Percentiles rank a stretch among this genome's conserved stretches.
Evolutionary conservation across 1,140 invertebrate species (phyloP).

Genomic region (Drosophila carrolli): DNA sequence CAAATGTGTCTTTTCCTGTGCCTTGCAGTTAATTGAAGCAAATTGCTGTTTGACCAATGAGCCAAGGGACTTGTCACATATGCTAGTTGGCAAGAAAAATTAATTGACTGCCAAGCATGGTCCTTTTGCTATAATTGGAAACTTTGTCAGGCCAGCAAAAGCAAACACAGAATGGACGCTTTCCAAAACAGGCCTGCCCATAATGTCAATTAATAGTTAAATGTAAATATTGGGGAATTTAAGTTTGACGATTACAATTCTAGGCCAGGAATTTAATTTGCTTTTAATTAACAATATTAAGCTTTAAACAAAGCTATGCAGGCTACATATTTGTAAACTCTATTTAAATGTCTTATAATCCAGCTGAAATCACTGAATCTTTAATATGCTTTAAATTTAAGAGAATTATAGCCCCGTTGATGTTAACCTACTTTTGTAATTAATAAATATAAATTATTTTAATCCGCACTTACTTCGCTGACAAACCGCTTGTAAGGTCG

Average conservation of each 20-base stretch:
- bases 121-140: constrained; percentile 46
- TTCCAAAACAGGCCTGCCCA: constrained; percentile 4
- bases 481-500: constrained; percentile 38
- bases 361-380: no score
- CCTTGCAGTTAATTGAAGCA: constrained; percentile 70
- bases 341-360: no score
- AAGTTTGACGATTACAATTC: not conserved
- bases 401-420: not conserved
- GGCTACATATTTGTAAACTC: not conserved
- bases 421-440: constrained; percentile 21
- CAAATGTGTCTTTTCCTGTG: constrained; percentile 31
- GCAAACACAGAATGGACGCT: constrained; percentile 2
- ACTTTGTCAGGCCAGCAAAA: constrained; percentile 10
- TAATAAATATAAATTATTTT: constrained; percentile 27
- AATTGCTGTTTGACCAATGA: constrained; percentile 65
- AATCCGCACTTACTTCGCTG: constrained; percentile 15
- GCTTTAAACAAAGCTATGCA: no score
- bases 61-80: constrained; percentile 21
- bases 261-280: no score
- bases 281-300: no score
- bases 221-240: not conserved
- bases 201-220: constrained; percentile 40
- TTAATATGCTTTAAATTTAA: not conserved
- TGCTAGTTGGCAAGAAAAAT: constrained; percentile 32
- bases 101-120: constrained; percentile 29